Evolutionary conservation across 2,113 vertebrate genomes (phyloP).

Genomic region (Ondatra zibethicus): DNA sequence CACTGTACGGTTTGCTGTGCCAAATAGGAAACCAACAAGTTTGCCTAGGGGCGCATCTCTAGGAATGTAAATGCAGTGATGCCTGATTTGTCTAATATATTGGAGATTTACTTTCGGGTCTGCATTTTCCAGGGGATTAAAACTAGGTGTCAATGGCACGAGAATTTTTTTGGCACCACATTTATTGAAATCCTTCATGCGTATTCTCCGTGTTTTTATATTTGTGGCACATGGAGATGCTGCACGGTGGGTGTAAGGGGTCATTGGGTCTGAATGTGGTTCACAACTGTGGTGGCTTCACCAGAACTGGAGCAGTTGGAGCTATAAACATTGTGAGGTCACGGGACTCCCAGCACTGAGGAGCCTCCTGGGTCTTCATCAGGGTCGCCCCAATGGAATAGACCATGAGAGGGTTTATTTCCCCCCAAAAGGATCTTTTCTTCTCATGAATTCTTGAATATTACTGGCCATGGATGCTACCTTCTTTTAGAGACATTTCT

Average conservation of each 20-base stretch:
- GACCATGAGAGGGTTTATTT: neutral
- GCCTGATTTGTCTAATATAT: conserved; percentile 41
- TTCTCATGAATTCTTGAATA: neutral
- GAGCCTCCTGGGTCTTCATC: neutral
- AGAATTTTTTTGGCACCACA: conserved; percentile 8
- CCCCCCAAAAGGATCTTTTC: neutral
- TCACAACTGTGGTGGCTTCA: neutral
- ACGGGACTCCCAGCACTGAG: neutral
- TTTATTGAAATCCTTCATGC: neutral
- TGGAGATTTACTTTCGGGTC: conserved; percentile 5
- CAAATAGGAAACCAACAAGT: conserved; percentile 27
- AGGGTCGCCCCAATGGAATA: neutral
- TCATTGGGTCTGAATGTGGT: neutral
- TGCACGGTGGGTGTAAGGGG: neutral
- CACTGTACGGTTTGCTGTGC: neutral
- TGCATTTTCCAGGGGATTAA: conserved; percentile 45
- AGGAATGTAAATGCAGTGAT: conserved; percentile 58
- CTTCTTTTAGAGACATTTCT: neutral
- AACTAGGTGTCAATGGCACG: neutral
- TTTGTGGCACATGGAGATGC: neutral
- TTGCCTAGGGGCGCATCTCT: conserved; percentile 63
- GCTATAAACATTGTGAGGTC: neutral
- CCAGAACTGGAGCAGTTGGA: neutral
- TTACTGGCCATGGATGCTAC: neutral
- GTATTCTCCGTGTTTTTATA: neutral